These are phyloP conservation scores for Scopus umbretta DNA, from an alignment of 2,113 vertebrate genomes.

Conservation along the genomic window DNA sequence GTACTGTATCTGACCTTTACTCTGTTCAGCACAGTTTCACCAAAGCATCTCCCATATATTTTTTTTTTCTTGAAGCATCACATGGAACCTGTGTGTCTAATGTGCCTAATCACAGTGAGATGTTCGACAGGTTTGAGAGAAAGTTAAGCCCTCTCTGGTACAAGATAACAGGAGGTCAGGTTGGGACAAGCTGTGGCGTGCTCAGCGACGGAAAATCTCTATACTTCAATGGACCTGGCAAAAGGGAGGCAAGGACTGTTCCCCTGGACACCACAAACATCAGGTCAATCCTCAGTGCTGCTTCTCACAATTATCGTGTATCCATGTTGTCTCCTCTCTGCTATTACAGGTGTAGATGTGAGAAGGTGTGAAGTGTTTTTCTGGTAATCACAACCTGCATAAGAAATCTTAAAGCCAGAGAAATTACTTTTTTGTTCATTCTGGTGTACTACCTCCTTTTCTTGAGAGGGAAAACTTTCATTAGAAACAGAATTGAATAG, in stretches of 20 bases:
- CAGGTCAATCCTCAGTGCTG: slow-evolving; percentile 70
- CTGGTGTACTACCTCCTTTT: background rate
- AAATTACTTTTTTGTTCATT: background rate
- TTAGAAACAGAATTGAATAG: background rate
- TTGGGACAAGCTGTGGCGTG: slow-evolving; percentile 88
- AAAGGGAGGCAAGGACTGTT: slow-evolving; percentile 88
- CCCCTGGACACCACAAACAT: slow-evolving; percentile 92
- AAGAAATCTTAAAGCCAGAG: background rate
- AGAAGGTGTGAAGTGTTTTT: background rate
- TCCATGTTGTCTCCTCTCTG: background rate
- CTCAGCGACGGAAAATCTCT: slow-evolving; percentile 91
- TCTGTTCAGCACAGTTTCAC: slow-evolving; percentile 1
- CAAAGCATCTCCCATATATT: background rate
- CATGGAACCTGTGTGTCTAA: slow-evolving; percentile 92
- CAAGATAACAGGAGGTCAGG: slow-evolving; percentile 88
- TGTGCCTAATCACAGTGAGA: slow-evolving; percentile 86
- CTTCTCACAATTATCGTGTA: background rate
- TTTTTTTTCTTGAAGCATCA: slow-evolving; percentile 75
- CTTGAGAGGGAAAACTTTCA: background rate
- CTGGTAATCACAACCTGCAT: background rate
- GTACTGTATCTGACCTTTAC: background rate
- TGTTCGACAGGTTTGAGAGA: slow-evolving; percentile 94
- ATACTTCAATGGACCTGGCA: slow-evolving; percentile 90
- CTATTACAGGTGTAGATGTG: background rate
- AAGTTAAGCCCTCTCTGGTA: slow-evolving; percentile 96